These are phyloP conservation scores for Nothobranchius furzeri DNA, from an alignment of 2,113 vertebrate species.

Conservation along the genomic window DNA sequence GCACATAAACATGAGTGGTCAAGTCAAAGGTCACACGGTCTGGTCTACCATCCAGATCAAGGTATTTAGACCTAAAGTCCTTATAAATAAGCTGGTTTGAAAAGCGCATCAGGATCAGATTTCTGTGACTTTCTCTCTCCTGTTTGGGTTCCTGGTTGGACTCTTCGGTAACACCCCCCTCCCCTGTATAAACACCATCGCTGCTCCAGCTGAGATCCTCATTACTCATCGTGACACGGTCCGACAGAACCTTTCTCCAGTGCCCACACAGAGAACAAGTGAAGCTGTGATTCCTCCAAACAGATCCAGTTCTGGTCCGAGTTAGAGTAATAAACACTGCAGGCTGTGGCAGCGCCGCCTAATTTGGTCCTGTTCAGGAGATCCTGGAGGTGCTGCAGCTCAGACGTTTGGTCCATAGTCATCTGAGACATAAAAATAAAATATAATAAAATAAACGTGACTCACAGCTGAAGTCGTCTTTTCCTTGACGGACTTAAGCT, in stretches of 20 bases:
- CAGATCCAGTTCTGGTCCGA: constrained; percentile 41
- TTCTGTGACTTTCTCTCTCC: no score
- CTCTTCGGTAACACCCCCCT: not conserved
- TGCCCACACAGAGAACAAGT: constrained; percentile 46
- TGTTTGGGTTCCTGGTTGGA: no score
- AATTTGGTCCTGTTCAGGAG: constrained; percentile 54
- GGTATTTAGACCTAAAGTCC: no score
- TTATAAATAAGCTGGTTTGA: no score
- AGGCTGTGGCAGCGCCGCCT: constrained; percentile 11
- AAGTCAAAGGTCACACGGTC: no score
- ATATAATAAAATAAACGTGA: no score
- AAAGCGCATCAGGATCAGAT: no score
- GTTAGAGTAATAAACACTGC: constrained; percentile 41
- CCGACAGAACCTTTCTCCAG: not conserved
- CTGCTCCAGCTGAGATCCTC: constrained; percentile 58
- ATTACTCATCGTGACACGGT: constrained; percentile 50
- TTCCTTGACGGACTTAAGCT: no score
- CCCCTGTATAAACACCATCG: constrained; percentile 58
- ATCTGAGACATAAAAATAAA: no score
- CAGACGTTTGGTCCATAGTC: not conserved
- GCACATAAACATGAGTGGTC: no score
- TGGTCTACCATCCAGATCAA: no score
- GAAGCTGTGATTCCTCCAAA: constrained; percentile 48
- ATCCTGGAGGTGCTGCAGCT: not conserved
- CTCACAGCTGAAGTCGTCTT: not conserved